Conservation (phyloP, 1,140 invertebrate species). For the Mactra quadrangularis region DNA sequence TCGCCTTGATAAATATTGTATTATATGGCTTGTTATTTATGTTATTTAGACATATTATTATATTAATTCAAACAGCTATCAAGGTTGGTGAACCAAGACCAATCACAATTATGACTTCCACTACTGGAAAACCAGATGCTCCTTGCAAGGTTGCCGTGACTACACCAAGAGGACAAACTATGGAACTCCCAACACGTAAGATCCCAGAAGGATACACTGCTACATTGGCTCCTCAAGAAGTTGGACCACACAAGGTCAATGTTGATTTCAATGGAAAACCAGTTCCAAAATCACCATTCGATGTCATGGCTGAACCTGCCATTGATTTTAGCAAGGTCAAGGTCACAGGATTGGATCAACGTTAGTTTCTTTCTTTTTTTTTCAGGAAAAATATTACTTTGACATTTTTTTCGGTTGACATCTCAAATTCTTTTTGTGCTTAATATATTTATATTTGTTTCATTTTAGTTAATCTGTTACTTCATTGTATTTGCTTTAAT, state of each 20-base stretch:
- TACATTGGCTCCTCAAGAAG: constrained; percentile 89
- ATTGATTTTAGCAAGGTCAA: constrained; percentile 84
- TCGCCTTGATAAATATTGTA: too few relatives aligned
- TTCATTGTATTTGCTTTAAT: too few relatives aligned
- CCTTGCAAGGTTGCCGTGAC: constrained; percentile 86
- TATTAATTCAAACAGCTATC: constrained; percentile 67
- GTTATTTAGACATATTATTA: too few relatives aligned
- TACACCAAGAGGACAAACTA: constrained; percentile 79
- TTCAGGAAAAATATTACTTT: background rate
- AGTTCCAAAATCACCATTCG: constrained; percentile 97
- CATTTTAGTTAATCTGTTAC: too few relatives aligned
- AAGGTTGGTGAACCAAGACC: constrained; percentile 87
- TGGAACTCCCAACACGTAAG: constrained; percentile 86
- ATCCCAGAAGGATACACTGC: constrained; percentile 85
- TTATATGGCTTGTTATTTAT: too few relatives aligned
- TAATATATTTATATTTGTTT: too few relatives aligned
- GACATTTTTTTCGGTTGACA: too few relatives aligned
- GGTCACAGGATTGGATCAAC: constrained; percentile 73
- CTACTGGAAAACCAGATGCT: constrained; percentile 87
- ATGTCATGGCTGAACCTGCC: constrained; percentile 89
- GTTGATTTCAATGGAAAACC: constrained; percentile 57
- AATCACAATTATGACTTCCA: constrained; percentile 91
- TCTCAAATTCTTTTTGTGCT: too few relatives aligned
- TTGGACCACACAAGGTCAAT: constrained; percentile 76
- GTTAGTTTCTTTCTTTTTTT: constrained; percentile 34